Base-by-base conservation (phyloP, 2,797 vertebrate genomes). In the Syngnathus rostellatus region DNA sequence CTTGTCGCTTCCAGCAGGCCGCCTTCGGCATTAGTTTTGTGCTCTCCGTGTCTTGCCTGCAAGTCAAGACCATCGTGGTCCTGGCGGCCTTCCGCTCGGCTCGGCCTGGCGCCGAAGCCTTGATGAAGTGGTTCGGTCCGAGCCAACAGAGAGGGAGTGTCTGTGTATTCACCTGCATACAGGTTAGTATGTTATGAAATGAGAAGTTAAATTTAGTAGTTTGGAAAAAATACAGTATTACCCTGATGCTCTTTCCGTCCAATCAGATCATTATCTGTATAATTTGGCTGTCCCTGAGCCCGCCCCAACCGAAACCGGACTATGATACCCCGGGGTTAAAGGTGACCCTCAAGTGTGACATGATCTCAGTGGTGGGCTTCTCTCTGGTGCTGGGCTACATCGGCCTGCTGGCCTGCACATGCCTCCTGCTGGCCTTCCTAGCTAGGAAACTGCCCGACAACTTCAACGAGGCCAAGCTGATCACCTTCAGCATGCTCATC, bases 401-500 rank as follows among this genome's bases (percentile, higher is more conserved):
- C 12, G 87, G 89, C 17, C 71, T 90, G 45, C 68, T 91, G 46
- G 88, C 85, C 37, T 80, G 75, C 59, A 75, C 77, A 61, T 75
- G 89, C 17, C 85, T 90, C 63, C 69, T 89, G n/a, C 66, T 91
- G 72, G 89, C 90, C 14, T 90, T 90, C 68, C 76, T 89, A 25
- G 88, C 86, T 16, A 75, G 88, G 40, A 90, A 90, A 60, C 86
- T 90, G 16, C 90, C 89, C 0, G 87, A 90, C 74, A 87, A 88
- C 73, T 90, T 90, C 68, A 89, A 90, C 25, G 90, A 91, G 60
- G 83, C 85, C 71, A 86, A 90, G 58, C 82, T 90, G 64, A 91
- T 91, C 77, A 90, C 89, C 61, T 91, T 91, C 69, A 89, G 88
- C 74, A 91, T 91, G 89, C 21, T 91, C 72, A 87, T 89, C 23